phyloP scores from a whole-genome alignment of 1,140 invertebrate species.

The Pseudomyrmex sp. region DNA sequence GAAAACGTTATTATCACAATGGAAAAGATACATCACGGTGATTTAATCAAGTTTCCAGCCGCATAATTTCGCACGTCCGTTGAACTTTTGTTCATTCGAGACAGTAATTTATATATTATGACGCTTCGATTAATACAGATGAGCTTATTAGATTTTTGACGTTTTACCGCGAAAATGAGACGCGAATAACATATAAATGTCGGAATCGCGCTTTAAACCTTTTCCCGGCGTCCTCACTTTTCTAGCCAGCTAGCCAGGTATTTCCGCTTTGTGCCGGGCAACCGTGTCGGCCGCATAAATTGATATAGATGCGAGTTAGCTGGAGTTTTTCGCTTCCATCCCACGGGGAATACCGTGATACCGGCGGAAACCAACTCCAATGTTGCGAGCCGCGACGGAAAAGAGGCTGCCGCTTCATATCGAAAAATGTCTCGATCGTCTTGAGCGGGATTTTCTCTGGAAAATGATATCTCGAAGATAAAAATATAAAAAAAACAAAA shows the following conservation, averaged over 20 bases:
- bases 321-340: constrained; percentile 81
- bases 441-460: constrained; percentile 31
- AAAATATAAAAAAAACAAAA: constrained; percentile 5
- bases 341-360: constrained; percentile 69
- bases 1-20: constrained; percentile 8
- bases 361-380: constrained; percentile 58
- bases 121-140: constrained; percentile 33
- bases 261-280: constrained; percentile 73
- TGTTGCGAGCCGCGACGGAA: constrained; percentile 24
- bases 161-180: constrained; percentile 30
- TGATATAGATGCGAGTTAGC: constrained; percentile 85
- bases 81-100: constrained; percentile 32
- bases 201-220: constrained; percentile 49
- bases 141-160: constrained; percentile 43
- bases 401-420: constrained; percentile 13
- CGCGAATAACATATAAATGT: constrained; percentile 54
- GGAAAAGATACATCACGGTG: not conserved
- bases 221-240: constrained; percentile 56
- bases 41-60: constrained; percentile 17
- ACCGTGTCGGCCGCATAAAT: constrained; percentile 81
- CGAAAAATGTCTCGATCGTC: constrained; percentile 63
- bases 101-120: constrained; percentile 19
- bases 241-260: constrained; percentile 64
- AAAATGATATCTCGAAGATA: constrained; percentile 48
- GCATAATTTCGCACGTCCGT: constrained; percentile 9